phyloP scores from a whole-genome alignment of 1,140 invertebrate genomes.

The Diabrotica virgifera region DNA sequence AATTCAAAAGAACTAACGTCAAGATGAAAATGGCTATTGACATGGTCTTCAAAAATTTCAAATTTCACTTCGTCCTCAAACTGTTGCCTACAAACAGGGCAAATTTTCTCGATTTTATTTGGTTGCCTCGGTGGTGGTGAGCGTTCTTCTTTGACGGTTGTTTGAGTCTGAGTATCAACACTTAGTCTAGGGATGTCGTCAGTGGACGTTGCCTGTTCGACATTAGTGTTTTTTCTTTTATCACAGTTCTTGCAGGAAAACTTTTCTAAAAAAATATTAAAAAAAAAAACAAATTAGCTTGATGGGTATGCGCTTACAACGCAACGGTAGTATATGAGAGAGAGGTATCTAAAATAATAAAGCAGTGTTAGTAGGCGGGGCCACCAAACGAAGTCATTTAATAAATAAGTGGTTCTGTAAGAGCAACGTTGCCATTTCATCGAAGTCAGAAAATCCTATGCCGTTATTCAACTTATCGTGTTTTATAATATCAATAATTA shows the following conservation, averaged over 20 bases:
- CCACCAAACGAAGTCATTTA: no score
- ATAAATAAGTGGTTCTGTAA: no score
- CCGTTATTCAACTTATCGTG: no score
- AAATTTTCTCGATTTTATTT: slow-evolving; percentile 51
- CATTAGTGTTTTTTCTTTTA: slow-evolving; percentile 25
- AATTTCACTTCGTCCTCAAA: slow-evolving; percentile 50
- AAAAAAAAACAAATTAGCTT: no score
- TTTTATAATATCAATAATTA: no score
- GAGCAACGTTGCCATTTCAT: no score
- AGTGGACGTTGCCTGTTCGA: slow-evolving; percentile 35
- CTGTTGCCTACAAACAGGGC: slow-evolving; percentile 54
- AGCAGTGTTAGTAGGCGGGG: no score
- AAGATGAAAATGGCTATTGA: slow-evolving; percentile 53
- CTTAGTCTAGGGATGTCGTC: slow-evolving; percentile 29
- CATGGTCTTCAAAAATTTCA: slow-evolving; percentile 53
- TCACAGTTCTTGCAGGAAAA: slow-evolving; percentile 34
- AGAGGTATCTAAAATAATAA: no score
- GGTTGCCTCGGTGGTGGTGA: slow-evolving; percentile 25
- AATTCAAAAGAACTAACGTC: slow-evolving; percentile 25
- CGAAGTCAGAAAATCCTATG: no score
- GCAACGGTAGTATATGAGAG: no score
- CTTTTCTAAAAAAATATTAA: slow-evolving; percentile 23
- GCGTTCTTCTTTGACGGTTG: slow-evolving; percentile 39
- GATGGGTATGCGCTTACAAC: no score
- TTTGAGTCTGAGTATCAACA: slow-evolving; percentile 30